Evolutionary conservation across 2,797 vertebrate species (phyloP), one percentile per base, ranked within the genome.

Genomic region (Sandelia bainsii): DNA sequence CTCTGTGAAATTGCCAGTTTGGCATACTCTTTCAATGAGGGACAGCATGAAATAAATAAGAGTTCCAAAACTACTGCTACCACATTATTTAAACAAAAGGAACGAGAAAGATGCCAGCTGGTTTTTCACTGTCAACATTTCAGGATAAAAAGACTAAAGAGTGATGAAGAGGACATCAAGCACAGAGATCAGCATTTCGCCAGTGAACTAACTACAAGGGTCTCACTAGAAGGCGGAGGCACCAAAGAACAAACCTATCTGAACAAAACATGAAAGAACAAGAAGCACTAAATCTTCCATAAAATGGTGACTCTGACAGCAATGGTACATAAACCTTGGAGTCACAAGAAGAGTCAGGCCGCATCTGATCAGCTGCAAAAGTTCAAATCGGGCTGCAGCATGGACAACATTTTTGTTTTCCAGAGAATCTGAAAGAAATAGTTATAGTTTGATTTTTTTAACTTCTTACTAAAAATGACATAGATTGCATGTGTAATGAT

Each of bases 11-110:
- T 29, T 60, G 44, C 29, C 39, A 49, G 52, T 40, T 53, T 40
- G 50, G 50, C 42, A 44, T 17, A 39, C 0, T 34, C 37, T 42
- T 49, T 50, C 52, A 85, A 75, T 78, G 69, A 84, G 83, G 79
- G 77, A 71, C 79, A 81, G 67, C 54, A 77, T 84, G 66, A 84
- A 90, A 88, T 81, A 34, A 34, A 34, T 10, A 34, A 8, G 63
- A 51, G 59, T 73, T 46, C 39, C 45, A 27, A 63, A 57, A 50
- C 58, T 71, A 10, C 17, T 48, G 69, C 37, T 16, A 32, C 57
- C 6, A 67, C 32, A 22, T 22, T 20, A 16, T 62, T 29, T 65
- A 71, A 77, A 80, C 64, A 72, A 19, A 77, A 45, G 20, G 49
- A 51, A 74, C 10, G 32, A 69, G 51, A 64, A 72, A 71, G 60